These are phyloP conservation scores for Geotrypetes seraphini DNA, from an alignment of 2,797 vertebrate genomes.

Conservation along the genomic window DNA sequence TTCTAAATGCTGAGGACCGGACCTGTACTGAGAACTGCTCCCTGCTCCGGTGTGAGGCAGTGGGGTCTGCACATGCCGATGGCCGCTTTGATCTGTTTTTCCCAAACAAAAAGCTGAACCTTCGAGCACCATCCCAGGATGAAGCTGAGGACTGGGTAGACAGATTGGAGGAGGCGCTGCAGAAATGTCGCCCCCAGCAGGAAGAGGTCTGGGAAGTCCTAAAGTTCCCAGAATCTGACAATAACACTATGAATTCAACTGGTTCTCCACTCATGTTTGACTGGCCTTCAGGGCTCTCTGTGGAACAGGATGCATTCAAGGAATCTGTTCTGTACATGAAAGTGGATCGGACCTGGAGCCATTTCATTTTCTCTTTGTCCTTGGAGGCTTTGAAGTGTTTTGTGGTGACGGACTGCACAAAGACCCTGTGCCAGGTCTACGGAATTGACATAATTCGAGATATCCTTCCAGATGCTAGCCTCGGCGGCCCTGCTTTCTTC, in stretches of 20 bases:
- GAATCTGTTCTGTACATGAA: conserved; percentile 75
- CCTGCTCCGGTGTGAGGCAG: conserved; percentile 76
- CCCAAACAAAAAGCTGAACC: conserved; percentile 61
- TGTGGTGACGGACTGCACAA: conserved; percentile 53
- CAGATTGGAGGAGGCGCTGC: conserved; percentile 73
- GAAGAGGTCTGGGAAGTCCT: conserved; percentile 73
- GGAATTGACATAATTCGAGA: conserved; percentile 76
- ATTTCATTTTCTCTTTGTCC: conserved; percentile 79
- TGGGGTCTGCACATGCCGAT: conserved; percentile 49
- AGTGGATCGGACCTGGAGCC: conserved; percentile 60
- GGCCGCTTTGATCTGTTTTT: conserved; percentile 83
- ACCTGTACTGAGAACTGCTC: conserved; percentile 76
- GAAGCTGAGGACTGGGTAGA: conserved; percentile 97
- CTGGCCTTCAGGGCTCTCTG: conserved; percentile 53
- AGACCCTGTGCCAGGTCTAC: conserved; percentile 55
- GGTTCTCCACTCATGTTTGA: conserved; percentile 32
- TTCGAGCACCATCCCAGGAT: conserved; percentile 68
- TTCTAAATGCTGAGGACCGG: conserved; percentile 65
- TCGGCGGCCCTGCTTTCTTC: conserved; percentile 78
- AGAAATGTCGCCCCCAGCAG: conserved; percentile 65
- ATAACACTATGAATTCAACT: too few species aligned
- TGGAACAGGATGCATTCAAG: conserved; percentile 78
- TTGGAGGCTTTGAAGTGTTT: conserved; percentile 76
- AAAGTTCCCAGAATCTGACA: conserved; percentile 16
- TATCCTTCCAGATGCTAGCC: conserved; percentile 75